Base-by-base conservation (phyloP, 2,797 vertebrate genomes). In the Myotis pilosus region DNA sequence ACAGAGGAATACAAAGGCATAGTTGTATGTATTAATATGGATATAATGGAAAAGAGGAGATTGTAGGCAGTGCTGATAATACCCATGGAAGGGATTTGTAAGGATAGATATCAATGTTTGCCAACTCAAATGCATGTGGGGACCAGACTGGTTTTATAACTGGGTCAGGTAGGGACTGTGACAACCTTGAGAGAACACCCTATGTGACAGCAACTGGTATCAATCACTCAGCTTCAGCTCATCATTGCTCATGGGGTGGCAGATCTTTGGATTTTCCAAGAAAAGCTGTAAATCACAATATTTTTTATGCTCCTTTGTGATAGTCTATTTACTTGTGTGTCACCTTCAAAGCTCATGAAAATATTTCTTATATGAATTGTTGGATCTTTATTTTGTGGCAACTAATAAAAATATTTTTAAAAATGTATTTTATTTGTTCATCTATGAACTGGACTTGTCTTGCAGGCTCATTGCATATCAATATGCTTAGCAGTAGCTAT, bases 181-280 rank as follows among this genome's bases (percentile, higher is more conserved):
- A 83, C 89, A 86, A 55, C 66, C 11, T 72, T 76, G 53, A 80
- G 66, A 69, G 5, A 3, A 76, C 36, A 38, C 55, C 38, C 81
- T 23, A 5, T 20, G 19, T 80, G 30, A 84, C 47, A 91, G 55
- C 55, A 83, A 64, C 41, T 25, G 68, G 53, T 17, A 36, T 13
- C 3, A 9, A n/a, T 17, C 4, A 11, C 38, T 83, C 4, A n/a
- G 25, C 33, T 69, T 89, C 23, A 68, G 41, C 55, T 84, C 15
- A 20, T 72, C n/a, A 6, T 69, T 81, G 53, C 44, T 28, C 62
- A 64, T 7, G 8, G 16, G 23, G 13, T 53, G 57, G 7, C 5
- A 55, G 41, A 57, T 36, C 49, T 93, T 76, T 68, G 41, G 25
- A 38, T 76, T 90, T 94, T 92, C 72, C 66, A 55, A 91, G 95